A percentile compares a stretch with the other conserved stretches of the same genome.
These are phyloP conservation scores for Pristionchus entomophagus DNA, from an alignment of 2,888 invertebrate genomes.

Conservation along the genomic window DNA sequence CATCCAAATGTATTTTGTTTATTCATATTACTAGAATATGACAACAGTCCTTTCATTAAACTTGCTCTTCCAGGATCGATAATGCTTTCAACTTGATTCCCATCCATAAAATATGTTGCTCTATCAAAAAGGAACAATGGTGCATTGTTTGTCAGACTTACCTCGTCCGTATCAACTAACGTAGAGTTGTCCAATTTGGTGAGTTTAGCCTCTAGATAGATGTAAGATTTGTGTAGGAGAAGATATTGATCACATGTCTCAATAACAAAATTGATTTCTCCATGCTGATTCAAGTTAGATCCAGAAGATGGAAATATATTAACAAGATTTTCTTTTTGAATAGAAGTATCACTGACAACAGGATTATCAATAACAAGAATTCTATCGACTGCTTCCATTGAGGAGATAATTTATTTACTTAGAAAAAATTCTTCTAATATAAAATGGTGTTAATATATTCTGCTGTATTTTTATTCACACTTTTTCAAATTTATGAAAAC, in stretches of 20 bases:
- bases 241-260: too few relatives aligned
- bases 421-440: conserved; percentile 46
- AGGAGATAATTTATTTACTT: not conserved
- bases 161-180: too few relatives aligned
- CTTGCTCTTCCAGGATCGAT: not conserved
- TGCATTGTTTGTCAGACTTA: too few relatives aligned
- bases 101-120: not conserved
- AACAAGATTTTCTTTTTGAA: not conserved
- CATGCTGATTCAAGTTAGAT: conserved; percentile 51
- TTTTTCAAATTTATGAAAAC: not conserved
- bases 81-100: not conserved
- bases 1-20: not conserved
- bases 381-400: not conserved
- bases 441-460: conserved; percentile 51
- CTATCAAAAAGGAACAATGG: too few relatives aligned
- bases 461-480: not conserved
- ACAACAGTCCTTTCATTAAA: not conserved
- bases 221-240: too few relatives aligned
- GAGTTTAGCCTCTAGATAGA: conserved; percentile 50
- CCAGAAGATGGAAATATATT: not conserved
- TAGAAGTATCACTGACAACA: not conserved
- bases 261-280: conserved; percentile 50
- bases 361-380: not conserved
- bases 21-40: not conserved
- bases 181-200: conserved; percentile 45